Conservation (phyloP, 2,113 vertebrate species). For the Eupsittula cactorum region DNA sequence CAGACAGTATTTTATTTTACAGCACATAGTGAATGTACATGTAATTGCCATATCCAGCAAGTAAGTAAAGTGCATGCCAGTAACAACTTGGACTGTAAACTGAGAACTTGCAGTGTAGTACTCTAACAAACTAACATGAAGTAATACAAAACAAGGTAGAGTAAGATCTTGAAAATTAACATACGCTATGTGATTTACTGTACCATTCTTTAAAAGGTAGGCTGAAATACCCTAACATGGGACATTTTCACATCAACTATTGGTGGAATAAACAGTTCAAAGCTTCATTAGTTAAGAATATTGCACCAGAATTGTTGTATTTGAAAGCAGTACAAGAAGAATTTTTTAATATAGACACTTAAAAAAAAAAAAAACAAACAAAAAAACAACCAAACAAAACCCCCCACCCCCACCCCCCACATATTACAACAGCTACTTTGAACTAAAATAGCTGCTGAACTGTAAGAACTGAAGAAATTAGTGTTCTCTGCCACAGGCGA, state of each 20-base stretch:
- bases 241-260: not conserved
- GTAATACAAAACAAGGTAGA: not conserved
- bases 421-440: not conserved
- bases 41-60: not conserved
- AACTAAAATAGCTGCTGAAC: not conserved
- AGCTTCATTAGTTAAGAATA: not conserved
- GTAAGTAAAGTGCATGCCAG: conserved; percentile 24
- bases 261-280: not conserved
- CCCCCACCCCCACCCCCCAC: too few relatives aligned
- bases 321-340: not conserved
- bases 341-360: not conserved
- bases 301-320: not conserved
- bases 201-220: not conserved
- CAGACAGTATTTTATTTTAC: not conserved
- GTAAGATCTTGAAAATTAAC: not conserved
- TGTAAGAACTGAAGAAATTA: not conserved
- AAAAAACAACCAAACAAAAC: not conserved
- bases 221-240: not conserved
- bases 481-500: not conserved
- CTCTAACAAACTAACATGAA: not conserved
- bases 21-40: not conserved
- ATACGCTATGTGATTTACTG: accelerated
- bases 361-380: not conserved
- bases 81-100: not conserved
- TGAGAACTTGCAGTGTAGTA: not conserved